These are phyloP conservation scores for Pongo pygmaeus DNA, from an alignment of 2,113 vertebrate genomes.

Conservation along the genomic window DNA sequence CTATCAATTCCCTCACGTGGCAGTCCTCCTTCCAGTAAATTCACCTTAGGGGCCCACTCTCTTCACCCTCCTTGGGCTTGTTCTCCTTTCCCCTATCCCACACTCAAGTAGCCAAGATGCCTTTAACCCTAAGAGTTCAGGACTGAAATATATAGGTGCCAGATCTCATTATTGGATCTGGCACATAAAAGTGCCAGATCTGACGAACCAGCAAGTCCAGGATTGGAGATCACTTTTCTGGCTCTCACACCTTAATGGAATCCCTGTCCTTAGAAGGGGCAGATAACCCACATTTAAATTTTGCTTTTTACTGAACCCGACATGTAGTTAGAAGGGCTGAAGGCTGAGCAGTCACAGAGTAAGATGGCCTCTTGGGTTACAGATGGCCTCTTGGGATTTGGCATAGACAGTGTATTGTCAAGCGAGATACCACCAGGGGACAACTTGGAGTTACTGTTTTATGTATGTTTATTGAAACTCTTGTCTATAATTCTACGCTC, in stretches of 20 bases:
- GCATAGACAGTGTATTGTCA: neutral
- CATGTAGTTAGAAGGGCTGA: neutral
- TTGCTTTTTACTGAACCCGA: neutral
- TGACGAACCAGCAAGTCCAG: neutral
- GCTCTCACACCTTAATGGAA: conserved; percentile 18
- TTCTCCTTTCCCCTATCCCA: neutral
- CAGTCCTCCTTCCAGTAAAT: conserved; percentile 2
- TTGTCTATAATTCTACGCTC: conserved; percentile 33
- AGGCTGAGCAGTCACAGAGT: neutral
- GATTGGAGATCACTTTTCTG: conserved; percentile 7
- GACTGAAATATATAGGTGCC: neutral
- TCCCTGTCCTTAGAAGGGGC: neutral
- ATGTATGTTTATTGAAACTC: conserved; percentile 1
- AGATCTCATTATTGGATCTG: neutral
- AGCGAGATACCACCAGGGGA: neutral
- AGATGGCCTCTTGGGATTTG: neutral
- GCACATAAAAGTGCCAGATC: neutral
- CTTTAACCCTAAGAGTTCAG: conserved; percentile 40
- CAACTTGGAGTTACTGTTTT: conserved; percentile 41
- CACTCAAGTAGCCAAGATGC: neutral
- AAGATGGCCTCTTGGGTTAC: neutral
- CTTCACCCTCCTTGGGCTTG: neutral
- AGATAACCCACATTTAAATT: conserved; percentile 15
- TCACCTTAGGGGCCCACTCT: neutral
- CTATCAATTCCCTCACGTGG: neutral